These are phyloP conservation scores for Albula goreensis DNA, from an alignment of 2,113 vertebrate species.

Conservation along the genomic window DNA sequence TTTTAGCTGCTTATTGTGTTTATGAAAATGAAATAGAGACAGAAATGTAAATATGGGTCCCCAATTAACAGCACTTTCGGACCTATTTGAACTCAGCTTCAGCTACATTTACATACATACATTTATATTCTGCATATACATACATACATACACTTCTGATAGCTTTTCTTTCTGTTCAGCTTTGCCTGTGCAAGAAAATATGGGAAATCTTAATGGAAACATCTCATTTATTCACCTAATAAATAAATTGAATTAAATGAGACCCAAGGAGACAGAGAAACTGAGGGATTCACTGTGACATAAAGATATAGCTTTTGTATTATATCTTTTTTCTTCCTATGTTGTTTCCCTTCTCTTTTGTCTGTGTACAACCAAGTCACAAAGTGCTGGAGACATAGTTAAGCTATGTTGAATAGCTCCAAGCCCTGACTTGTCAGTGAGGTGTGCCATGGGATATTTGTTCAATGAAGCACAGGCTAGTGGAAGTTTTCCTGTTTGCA, in stretches of 20 bases:
- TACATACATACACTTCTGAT: too few relatives aligned
- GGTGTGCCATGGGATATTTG: constrained; percentile 17
- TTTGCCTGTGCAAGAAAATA: background rate
- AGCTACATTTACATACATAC: too few relatives aligned
- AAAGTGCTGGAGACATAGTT: constrained; percentile 25
- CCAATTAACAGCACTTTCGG: background rate
- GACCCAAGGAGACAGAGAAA: background rate
- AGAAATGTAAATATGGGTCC: background rate
- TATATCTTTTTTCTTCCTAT: background rate
- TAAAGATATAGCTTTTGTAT: background rate
- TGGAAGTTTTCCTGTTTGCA: constrained; percentile 24
- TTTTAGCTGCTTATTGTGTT: background rate
- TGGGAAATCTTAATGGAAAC: background rate
- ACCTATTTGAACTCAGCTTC: too few relatives aligned
- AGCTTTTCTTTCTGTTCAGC: background rate
- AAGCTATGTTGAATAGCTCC: constrained; percentile 25
- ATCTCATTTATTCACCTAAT: background rate
- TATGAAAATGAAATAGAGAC: background rate
- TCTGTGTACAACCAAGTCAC: background rate
- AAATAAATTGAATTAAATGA: background rate
- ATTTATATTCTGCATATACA: too few relatives aligned
- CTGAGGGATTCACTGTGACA: background rate
- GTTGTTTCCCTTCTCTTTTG: background rate
- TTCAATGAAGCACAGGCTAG: constrained; percentile 24
- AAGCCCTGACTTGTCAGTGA: constrained; percentile 34